phyloP scores from a whole-genome alignment of 2,888 invertebrate species.

The Acrobasis consociella region DNA sequence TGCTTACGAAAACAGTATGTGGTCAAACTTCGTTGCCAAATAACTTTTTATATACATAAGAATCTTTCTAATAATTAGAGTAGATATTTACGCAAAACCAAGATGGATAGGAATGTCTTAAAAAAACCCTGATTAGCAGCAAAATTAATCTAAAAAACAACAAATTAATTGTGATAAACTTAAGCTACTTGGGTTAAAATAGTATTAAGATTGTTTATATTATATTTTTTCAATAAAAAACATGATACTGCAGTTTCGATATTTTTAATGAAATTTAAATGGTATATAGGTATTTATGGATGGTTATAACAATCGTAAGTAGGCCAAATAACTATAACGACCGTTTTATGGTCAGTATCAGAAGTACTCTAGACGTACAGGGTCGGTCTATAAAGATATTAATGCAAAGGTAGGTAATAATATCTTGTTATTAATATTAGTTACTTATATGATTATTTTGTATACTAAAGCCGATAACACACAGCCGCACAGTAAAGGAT shows the following conservation, averaged over 20 bases:
- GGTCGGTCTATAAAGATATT: not conserved
- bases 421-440: not conserved
- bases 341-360: constrained; percentile 4
- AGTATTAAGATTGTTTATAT: not conserved
- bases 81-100: too few relatives aligned
- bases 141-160: too few relatives aligned
- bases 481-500: not conserved
- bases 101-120: too few relatives aligned
- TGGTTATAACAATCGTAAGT: constrained; percentile 13
- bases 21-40: too few relatives aligned
- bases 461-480: not conserved
- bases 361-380: not conserved
- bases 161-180: not conserved
- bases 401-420: constrained; percentile 2
- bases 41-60: too few relatives aligned
- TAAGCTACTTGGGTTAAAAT: not conserved
- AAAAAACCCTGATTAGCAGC: too few relatives aligned
- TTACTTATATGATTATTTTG: too few relatives aligned
- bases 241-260: constrained; percentile 1
- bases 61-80: too few relatives aligned
- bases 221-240: not conserved
- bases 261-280: constrained; percentile 29
- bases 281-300: constrained; percentile 1
- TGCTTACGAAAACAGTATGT: too few relatives aligned
- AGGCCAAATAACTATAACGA: constrained; percentile 7